Evolutionary conservation across 2,797 vertebrate species (phyloP), one percentile per base, ranked within the genome.

Genomic region (Sarcoramphus papa): DNA sequence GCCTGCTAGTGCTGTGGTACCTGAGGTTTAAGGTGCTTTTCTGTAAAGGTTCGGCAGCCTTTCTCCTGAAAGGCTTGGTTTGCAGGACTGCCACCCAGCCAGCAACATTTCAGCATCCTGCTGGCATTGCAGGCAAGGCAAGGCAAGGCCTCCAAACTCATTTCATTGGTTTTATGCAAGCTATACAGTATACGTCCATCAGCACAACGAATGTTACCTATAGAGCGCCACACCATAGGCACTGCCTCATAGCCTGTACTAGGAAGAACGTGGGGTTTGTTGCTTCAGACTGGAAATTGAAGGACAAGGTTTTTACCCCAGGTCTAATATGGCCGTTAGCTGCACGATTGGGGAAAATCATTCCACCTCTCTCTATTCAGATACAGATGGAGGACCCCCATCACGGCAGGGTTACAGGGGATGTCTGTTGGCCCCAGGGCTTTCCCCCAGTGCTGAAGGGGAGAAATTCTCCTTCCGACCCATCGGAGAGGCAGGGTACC

Each of bases 161-260:
- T 64, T 56, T 77, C 5, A 16, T 27, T 37, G 54, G 33, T 37
- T 84, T 67, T 70, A 30, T 60, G 47, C 31, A 33, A 70, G 33
- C 65, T 54, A 17, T 6, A 18, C 4, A 25, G 33, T 10, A 14
- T 11, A 6, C 1, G 4, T 30, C 40, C 2, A 0, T 54, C 40
- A 30, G 57, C 1, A 0, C 28, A 59, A 25, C 25, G 40, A 76
- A 14, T 0, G 2, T 11, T 14, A 50, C 56, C 2, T 3, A 6
- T 13, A 43, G 33, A 63, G 56, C 0, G 0, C 43, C 3, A 0
- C 10, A 43, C 15, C 33, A 11, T 19, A 28, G 27, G 20, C 23
- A 4, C 21, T 28, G 28, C 35, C 63, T 30, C 24, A 3, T 9
- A 12, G 53, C 8, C 50, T 60, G 19, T 4, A 25, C 17, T 3